Evolutionary conservation across 2,888 invertebrate species (phyloP).

Genomic region (Zonitis immaculata): DNA sequence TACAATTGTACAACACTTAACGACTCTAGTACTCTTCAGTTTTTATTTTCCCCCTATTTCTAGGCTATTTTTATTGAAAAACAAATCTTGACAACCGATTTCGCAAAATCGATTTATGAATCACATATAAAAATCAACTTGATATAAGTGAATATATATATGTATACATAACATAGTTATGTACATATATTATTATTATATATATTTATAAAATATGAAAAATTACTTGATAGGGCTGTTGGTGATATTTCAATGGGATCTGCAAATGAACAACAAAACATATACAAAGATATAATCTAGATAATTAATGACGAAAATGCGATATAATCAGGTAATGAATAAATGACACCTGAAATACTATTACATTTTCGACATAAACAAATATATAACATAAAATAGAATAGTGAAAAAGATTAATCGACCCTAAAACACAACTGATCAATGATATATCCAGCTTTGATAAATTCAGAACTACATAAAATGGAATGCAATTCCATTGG

Average conservation of each 20-base stretch:
- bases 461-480: conserved; percentile 35
- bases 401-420: conserved; percentile 43
- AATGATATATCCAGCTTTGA: conserved; percentile 35
- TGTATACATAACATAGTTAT: no score
- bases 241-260: conserved; percentile 21
- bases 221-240: not conserved
- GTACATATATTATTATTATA: not conserved
- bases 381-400: conserved; percentile 30
- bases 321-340: conserved; percentile 31
- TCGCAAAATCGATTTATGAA: not conserved
- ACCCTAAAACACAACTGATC: conserved; percentile 35
- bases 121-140: not conserved
- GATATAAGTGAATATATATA: not conserved
- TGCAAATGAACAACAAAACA: conserved; percentile 10
- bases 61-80: not conserved
- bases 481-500: conserved; percentile 43
- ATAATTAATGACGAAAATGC: conserved; percentile 28
- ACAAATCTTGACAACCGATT: not conserved
- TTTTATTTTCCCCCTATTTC: not conserved
- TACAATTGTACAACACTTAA: not conserved
- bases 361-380: conserved; percentile 31
- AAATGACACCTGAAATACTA: conserved; percentile 30
- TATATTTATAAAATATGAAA: not conserved
- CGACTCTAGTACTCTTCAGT: not conserved
- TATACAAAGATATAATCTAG: conserved; percentile 25